phyloP scores from a whole-genome alignment of 2,888 invertebrate species.

The Cartodere bifasciata region DNA sequence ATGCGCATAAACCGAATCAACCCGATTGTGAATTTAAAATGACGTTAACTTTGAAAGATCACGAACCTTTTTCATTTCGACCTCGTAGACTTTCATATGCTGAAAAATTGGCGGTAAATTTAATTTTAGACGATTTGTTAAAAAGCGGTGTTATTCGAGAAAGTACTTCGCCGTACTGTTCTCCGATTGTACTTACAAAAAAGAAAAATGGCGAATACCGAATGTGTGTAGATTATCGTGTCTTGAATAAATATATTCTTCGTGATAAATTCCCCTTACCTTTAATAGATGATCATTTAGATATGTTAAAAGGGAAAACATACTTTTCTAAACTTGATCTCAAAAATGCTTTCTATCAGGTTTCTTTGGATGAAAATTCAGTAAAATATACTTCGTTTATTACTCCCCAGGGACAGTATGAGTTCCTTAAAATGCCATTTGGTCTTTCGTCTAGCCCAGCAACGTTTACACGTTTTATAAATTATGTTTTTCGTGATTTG shows the following conservation, averaged over 20 bases:
- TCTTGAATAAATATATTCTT: conserved; percentile 19
- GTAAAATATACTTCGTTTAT: conserved; percentile 16
- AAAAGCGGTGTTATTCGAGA: conserved; percentile 13
- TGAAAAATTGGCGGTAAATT: conserved; percentile 14
- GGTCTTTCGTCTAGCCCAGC: conserved; percentile 18
- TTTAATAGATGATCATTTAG: conserved; percentile 21
- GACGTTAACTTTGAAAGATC: conserved; percentile 12
- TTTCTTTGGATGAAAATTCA: conserved; percentile 14
- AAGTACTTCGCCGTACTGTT: conserved; percentile 21
- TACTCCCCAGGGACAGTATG: conserved; percentile 17
- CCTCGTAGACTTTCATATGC: conserved; percentile 15
- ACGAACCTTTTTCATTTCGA: conserved; percentile 12
- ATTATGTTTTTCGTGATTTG: conserved; percentile 11
- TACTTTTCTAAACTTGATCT: conserved; percentile 16
- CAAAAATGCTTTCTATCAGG: conserved; percentile 18
- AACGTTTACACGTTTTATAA: conserved; percentile 14
- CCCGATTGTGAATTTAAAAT: conserved; percentile 16
- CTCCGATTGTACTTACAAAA: conserved; percentile 17
- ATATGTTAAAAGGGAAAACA: conserved; percentile 14
- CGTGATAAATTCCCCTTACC: conserved; percentile 20
- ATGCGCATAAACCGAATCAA: conserved; percentile 6
- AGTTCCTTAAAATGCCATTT: conserved; percentile 18
- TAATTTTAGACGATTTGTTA: conserved; percentile 14
- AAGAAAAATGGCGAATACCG: conserved; percentile 21
- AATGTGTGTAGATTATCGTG: conserved; percentile 21